phyloP scores from a whole-genome alignment of 2,888 invertebrate genomes.

The Parnassius apollo region DNA sequence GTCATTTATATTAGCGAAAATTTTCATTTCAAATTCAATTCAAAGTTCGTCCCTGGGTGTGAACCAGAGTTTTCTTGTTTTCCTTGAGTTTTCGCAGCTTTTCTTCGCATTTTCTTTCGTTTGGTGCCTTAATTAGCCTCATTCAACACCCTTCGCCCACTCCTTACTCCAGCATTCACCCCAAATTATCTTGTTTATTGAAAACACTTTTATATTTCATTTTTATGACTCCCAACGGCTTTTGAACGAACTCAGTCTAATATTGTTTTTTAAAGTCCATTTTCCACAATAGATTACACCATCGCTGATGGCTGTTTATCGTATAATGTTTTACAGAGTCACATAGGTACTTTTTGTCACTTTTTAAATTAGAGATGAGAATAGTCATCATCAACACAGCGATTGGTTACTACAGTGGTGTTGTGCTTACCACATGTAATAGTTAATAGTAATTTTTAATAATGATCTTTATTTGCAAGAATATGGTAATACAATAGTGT shows the following conservation, averaged over 20 bases:
- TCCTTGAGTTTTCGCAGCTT: constrained; percentile 76
- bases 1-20: too few species aligned
- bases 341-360: too few species aligned
- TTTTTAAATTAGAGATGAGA: too few species aligned
- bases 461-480: too few species aligned
- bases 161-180: constrained; percentile 39
- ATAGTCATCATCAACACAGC: too few species aligned
- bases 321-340: too few species aligned
- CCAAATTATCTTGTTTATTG: constrained; percentile 77
- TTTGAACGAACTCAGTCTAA: constrained; percentile 2
- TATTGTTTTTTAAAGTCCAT: neutral
- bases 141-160: constrained; percentile 60
- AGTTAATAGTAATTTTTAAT: too few species aligned
- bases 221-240: constrained; percentile 45
- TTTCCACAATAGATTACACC: too few species aligned
- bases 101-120: constrained; percentile 79
- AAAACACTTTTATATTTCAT: constrained; percentile 75
- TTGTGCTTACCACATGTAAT: too few species aligned
- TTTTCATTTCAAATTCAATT: neutral
- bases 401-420: too few species aligned
- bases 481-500: too few species aligned
- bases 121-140: constrained; percentile 78
- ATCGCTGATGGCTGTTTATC: too few species aligned
- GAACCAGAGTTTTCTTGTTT: constrained; percentile 75
- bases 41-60: constrained; percentile 47